Evolutionary conservation across 2,113 vertebrate species (phyloP), one percentile per base, ranked within the genome.

Genomic region (Penelope pileata): DNA sequence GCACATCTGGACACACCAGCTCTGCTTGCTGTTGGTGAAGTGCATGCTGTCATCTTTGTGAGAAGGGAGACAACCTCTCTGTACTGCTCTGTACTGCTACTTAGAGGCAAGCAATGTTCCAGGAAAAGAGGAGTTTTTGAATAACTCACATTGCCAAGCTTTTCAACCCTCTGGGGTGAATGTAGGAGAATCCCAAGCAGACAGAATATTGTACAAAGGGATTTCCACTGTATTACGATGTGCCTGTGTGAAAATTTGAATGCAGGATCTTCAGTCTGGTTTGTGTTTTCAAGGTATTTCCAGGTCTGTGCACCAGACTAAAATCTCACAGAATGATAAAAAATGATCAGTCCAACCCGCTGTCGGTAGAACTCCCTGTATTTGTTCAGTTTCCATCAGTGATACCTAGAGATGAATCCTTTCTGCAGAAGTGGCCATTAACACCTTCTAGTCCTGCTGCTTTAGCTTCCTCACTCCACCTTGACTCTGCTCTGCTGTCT

Each of bases 301-400:
- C n/a, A 58, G 8, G 86, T 90, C 34, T 70, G 27, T 48, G 26
- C 74, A 13, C 36, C 36, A 72, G 32, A 79, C 23, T 10, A 45
- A 10, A 38, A 48, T 27, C 23, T 93, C 60, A n/a, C 12, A 81
- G 34, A 38, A 58, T 45, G 2, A 2, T 48, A 90, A 75, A 63
- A n/a, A 83, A 36, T 48, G 16, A 45, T n/a, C 2, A 3, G 36
- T 70, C 34, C 64, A 40, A 4, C 63, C 36, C 36, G 30, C 13
- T 23, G 3, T 42, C 69, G 59, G 23, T 67, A 17, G 22, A 79
- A 76, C n/a, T 38, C 43, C 21, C 8, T 54, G 7, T 40, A 9
- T 18, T 29, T 59, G 16, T 81, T 78, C 54, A 0, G 0, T 56
- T 72, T 7, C 16, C 32, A 43, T 27, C 29, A 59, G 16, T 27